Base-by-base conservation (phyloP, 2,888 invertebrate genomes). In the Amphipoea oculea region DNA sequence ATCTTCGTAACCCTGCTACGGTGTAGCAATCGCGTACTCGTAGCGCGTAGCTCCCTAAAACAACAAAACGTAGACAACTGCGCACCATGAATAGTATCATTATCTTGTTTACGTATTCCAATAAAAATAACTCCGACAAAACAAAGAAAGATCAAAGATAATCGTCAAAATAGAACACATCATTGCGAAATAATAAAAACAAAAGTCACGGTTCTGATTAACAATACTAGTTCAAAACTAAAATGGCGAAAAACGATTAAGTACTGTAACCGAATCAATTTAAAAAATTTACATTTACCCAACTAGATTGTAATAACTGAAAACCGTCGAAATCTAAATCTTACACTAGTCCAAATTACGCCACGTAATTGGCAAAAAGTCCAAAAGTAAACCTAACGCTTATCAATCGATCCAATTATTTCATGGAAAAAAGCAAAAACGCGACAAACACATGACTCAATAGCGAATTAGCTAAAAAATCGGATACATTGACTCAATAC, bases 371-470 rank as follows among this genome's bases (percentile, higher is more conserved):
- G 91, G 85, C 89, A 87, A 85, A 92, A 92, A 92, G 91, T 85
- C 89, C 87, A 85, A 92, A 92, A 92, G 85, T 85, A 79, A 81
- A 89, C 70, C 86, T 76, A 79, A 86, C 89, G 88, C 88, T 71
- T 94, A 94, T 94, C 95, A 72, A 92, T 91, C 90, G 90, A 93
- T 93, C 91, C 92, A 88, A 86, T 82, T 82, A 89, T 86, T 92
- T 89, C 89, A 85, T 79, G 83, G 89, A 89, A 91, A 87, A 57
- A 86, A 81, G 83, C 81, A 78, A 92, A 92, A 92, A 71, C 89
- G 88, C 90, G 86, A 91, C 93, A 94, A 96, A 96, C 94, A 95
- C 91, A 96, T 97, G 97, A 96, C 94, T 96, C 97, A 97, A 96
- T 94, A 89, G 91, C 87, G 91, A 96, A 95, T 95, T 95, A 95